Evolutionary conservation across 2,888 invertebrate genomes (phyloP).

Genomic region (Bugula neritina): DNA sequence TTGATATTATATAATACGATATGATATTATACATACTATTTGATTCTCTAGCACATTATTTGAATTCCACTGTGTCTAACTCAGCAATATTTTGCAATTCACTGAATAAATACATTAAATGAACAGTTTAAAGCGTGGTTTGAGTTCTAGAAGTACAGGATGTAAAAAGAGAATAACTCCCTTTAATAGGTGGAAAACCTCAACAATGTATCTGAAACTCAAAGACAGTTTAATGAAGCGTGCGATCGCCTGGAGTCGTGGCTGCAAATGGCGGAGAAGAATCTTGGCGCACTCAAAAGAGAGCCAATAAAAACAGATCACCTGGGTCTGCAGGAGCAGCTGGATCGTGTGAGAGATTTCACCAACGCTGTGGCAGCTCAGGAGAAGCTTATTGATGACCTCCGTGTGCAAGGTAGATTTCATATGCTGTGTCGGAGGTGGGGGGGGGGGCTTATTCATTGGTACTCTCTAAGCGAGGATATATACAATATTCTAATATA

Average conservation of each 20-base stretch:
- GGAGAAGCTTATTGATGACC: slow-evolving; percentile 76
- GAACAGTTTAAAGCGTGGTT: too few species aligned
- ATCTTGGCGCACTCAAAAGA: slow-evolving; percentile 61
- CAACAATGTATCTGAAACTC: slow-evolving; percentile 79
- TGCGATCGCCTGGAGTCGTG: slow-evolving; percentile 84
- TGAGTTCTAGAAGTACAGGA: too few species aligned
- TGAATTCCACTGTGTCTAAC: too few species aligned
- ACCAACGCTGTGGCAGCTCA: slow-evolving; percentile 82
- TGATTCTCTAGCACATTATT: too few species aligned
- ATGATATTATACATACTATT: too few species aligned
- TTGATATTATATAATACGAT: too few species aligned
- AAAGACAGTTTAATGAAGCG: slow-evolving; percentile 95
- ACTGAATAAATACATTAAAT: too few species aligned
- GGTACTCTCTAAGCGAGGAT: not conserved
- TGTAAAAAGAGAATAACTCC: too few species aligned
- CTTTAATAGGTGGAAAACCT: slow-evolving; percentile 78
- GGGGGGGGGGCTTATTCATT: too few species aligned
- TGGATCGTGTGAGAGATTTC: slow-evolving; percentile 73
- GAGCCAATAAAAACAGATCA: slow-evolving; percentile 83
- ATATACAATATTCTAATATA: not conserved
- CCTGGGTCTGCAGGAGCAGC: slow-evolving; percentile 77
- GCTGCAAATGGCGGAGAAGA: slow-evolving; percentile 74
- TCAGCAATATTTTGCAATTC: too few species aligned
- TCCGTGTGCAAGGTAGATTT: slow-evolving; percentile 55
- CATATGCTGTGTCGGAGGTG: not conserved